Conservation (phyloP, 2,888 invertebrate genomes). For the Limnephilus auricula region DNA sequence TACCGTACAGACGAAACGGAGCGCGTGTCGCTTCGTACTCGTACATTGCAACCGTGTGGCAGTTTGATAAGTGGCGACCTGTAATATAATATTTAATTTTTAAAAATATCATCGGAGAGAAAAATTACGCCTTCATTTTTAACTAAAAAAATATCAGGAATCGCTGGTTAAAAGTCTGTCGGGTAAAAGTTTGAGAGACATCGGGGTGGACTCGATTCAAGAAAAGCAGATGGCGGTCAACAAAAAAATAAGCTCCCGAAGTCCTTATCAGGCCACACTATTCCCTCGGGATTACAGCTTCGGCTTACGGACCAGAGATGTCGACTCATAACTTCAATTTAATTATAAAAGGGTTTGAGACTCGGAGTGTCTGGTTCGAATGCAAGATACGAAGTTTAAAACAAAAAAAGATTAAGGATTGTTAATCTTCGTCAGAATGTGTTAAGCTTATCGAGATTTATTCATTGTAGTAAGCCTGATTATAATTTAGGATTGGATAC, state of each 20-base stretch:
- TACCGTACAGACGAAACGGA: too few relatives aligned
- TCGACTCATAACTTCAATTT: constrained; percentile 3
- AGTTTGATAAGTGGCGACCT: too few relatives aligned
- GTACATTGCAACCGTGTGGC: too few relatives aligned
- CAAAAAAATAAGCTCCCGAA: constrained; percentile 48
- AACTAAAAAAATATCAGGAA: too few relatives aligned
- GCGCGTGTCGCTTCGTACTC: too few relatives aligned
- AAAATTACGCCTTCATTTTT: too few relatives aligned
- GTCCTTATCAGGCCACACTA: neutral
- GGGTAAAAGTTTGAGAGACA: neutral
- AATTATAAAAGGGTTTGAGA: neutral
- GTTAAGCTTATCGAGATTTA: neutral
- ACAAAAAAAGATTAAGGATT: neutral
- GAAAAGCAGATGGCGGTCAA: constrained; percentile 47
- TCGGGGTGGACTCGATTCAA: constrained; percentile 13
- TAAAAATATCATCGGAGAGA: too few relatives aligned
- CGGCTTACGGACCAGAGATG: neutral
- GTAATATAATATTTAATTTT: too few relatives aligned
- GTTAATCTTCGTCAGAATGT: neutral
- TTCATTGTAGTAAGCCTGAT: neutral
- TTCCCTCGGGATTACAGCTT: neutral
- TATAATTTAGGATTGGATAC: too few relatives aligned
- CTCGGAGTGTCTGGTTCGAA: neutral
- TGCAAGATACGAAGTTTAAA: neutral
- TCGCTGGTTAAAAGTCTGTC: too few relatives aligned